Base-by-base conservation (phyloP, 2,888 invertebrate species). In the Ochlodes sylvanus region DNA sequence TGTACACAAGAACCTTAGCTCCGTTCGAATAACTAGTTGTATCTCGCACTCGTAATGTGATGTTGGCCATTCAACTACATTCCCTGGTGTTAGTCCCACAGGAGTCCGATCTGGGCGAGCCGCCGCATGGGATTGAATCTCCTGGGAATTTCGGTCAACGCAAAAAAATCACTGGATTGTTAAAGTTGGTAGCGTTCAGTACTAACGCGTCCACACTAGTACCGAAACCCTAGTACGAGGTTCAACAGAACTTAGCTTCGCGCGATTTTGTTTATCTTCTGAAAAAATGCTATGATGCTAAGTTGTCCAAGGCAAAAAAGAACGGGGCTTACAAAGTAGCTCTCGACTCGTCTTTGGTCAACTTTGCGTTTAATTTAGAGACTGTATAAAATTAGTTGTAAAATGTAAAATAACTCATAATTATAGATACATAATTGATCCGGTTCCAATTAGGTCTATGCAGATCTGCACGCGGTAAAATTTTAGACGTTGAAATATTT, bases 61-160 rank as follows among this genome's bases (percentile, higher is more conserved):
- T 73, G 72, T 78, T 75, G 81, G 77, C 75, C 81, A 83, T 86
- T 84, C 84, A 85, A 88, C 84, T 84, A 85, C 80, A 83, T 77
- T 84, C 82, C 81, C 83, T 78, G 80, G 76, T 73, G 77, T 72
- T 70, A 71, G 79, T 89, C 88, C 89, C 89, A 70, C 75, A 84
- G 88, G 89, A 85, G 79, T 77, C 75, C 80, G 80, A 78, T 72
- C 75, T 78, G 86, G 84, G 84, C 81, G 82, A 73, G 70, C 65
- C 78, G 87, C 79, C 91, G 85, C 90, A 77, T 83, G 92, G 92
- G 92, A 92, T 92, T 93, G 91, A 93, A 93, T 92, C 92, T 93
- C 92, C 84, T 75, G 92, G 92, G 92, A 93, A 92, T 93, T 93
- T 73, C 75, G 77, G 74, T 75, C 75, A 78, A 76, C 70, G 78